phyloP scores from a whole-genome alignment of 2,888 invertebrate species.

The Hymenopus coronatus region DNA sequence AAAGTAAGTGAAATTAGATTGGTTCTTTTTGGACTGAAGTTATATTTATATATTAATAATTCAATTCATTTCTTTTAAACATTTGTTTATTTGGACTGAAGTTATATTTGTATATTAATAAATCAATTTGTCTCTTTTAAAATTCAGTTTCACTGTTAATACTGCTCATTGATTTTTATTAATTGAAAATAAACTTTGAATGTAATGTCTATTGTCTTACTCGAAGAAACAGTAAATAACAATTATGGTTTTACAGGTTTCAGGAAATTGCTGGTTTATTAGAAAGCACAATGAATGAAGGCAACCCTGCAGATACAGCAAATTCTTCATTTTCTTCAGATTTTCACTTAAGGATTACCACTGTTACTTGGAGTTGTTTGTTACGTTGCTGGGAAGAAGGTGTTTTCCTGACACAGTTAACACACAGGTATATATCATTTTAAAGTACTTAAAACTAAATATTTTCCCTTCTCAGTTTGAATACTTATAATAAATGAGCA shows the following conservation, averaged over 20 bases:
- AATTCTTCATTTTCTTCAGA: slow-evolving; percentile 15
- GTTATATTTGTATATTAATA: no score
- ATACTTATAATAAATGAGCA: no score
- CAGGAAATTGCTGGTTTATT: slow-evolving; percentile 81
- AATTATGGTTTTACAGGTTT: slow-evolving; percentile 55
- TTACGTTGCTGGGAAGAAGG: slow-evolving; percentile 72
- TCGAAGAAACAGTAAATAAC: not conserved
- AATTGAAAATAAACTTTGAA: no score
- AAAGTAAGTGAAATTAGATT: no score
- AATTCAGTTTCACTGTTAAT: no score
- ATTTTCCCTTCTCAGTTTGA: not conserved
- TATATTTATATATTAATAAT: no score
- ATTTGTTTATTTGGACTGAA: no score
- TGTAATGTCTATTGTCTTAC: not conserved
- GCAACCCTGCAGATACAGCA: slow-evolving; percentile 1
- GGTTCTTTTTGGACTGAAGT: no score
- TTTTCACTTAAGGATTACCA: slow-evolving; percentile 45
- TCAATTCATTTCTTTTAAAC: no score
- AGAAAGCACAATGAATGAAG: slow-evolving; percentile 40
- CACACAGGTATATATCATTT: slow-evolving; percentile 50
- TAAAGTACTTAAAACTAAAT: not conserved
- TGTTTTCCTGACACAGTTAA: slow-evolving; percentile 73
- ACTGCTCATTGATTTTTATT: no score
- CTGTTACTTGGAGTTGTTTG: slow-evolving; percentile 54
- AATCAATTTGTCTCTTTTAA: no score